Conservation (phyloP, 2,113 vertebrate species). For the Spilogale gracilis region DNA sequence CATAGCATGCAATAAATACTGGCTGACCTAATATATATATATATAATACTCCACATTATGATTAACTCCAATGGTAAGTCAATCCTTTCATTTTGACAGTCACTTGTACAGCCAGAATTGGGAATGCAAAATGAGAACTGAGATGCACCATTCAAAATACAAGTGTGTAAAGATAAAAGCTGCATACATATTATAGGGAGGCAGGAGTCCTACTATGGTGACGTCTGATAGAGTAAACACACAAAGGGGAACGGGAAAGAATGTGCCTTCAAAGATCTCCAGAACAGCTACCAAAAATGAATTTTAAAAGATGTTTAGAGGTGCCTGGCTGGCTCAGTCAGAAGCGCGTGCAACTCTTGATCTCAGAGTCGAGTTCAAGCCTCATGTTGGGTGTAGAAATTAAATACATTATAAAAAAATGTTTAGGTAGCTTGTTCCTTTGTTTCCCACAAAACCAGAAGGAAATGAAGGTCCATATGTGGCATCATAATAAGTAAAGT, state of each 20-base stretch:
- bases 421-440: neutral
- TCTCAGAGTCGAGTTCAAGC: neutral
- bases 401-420: neutral
- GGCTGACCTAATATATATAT: neutral
- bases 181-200: neutral
- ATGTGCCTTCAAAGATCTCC: neutral
- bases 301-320: neutral
- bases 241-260: neutral
- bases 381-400: neutral
- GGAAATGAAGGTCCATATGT: neutral
- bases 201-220: neutral
- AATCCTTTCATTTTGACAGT: neutral
- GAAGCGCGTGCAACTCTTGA: neutral
- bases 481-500: neutral
- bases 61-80: neutral
- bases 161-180: neutral
- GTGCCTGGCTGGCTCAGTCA: neutral
- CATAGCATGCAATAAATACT: neutral
- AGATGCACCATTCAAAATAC: neutral
- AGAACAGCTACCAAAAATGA: neutral
- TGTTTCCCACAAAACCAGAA: neutral
- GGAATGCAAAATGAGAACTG: constrained; percentile 27
- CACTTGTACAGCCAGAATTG: neutral
- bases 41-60: neutral
- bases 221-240: neutral